Evolutionary conservation across 2,888 invertebrate genomes (phyloP).

Genomic region (Tenodera sinensis): DNA sequence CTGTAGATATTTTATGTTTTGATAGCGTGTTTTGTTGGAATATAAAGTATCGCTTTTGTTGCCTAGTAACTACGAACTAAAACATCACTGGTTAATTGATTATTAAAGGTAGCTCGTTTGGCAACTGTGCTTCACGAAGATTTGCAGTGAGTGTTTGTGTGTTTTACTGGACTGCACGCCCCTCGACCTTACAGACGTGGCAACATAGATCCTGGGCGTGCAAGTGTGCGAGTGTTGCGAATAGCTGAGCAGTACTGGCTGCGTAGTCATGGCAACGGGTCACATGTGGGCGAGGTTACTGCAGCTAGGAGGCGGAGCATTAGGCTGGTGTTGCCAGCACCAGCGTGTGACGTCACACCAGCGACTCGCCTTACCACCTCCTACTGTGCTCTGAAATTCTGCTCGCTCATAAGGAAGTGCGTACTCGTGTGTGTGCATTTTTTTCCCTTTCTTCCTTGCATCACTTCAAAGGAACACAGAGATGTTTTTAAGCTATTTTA

Average conservation of each 20-base stretch:
- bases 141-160: too few species aligned
- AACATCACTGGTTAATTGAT: too few species aligned
- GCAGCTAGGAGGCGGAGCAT: neutral
- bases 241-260: neutral
- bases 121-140: too few species aligned
- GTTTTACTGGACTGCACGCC: too few species aligned
- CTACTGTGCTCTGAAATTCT: neutral
- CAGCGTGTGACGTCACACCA: neutral
- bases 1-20: too few species aligned
- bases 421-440: neutral
- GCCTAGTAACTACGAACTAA: too few species aligned
- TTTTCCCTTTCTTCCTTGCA: too few species aligned
- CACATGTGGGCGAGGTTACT: neutral
- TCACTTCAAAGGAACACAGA: too few species aligned
- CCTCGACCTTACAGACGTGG: neutral
- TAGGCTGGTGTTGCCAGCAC: neutral
- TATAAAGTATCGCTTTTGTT: too few species aligned
- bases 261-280: neutral
- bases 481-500: too few species aligned
- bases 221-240: neutral
- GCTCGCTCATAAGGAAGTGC: conserved; percentile 8
- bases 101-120: too few species aligned
- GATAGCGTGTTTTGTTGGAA: too few species aligned
- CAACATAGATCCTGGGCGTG: neutral
- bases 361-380: neutral